Conservation (phyloP, 2,797 vertebrate genomes). For the Trematomus bernacchii region DNA sequence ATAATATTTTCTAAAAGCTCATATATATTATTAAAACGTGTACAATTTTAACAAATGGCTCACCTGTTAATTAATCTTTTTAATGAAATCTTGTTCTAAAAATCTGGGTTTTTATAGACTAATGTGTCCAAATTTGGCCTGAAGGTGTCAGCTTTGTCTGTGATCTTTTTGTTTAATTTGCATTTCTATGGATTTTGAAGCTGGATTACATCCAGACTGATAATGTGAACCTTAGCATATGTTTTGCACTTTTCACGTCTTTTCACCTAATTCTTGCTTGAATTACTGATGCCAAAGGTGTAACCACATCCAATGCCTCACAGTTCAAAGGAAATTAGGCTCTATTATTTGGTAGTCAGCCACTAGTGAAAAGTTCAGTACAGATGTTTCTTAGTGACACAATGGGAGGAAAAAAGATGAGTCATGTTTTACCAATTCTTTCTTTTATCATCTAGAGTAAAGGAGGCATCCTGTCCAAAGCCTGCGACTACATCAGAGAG, state of each 20-base stretch:
- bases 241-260: background rate
- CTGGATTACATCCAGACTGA: background rate
- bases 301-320: background rate
- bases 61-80: too few species aligned
- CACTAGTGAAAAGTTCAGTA: background rate
- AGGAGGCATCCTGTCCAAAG: conserved; percentile 95
- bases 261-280: background rate
- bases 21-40: background rate
- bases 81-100: background rate
- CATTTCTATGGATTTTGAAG: background rate
- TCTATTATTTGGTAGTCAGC: background rate
- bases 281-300: background rate
- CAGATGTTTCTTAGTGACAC: background rate
- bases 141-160: background rate
- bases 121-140: background rate
- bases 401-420: background rate
- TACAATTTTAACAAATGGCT: background rate
- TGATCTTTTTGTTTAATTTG: background rate
- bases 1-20: background rate
- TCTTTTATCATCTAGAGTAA: conserved; percentile 85
- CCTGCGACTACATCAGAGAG: conserved; percentile 95
- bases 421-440: background rate
- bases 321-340: background rate
- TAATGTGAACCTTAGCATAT: background rate
- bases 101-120: too few species aligned